These are phyloP conservation scores for Oryctes rhinoceros DNA, from an alignment of 1,140 invertebrate species.

Conservation along the genomic window DNA sequence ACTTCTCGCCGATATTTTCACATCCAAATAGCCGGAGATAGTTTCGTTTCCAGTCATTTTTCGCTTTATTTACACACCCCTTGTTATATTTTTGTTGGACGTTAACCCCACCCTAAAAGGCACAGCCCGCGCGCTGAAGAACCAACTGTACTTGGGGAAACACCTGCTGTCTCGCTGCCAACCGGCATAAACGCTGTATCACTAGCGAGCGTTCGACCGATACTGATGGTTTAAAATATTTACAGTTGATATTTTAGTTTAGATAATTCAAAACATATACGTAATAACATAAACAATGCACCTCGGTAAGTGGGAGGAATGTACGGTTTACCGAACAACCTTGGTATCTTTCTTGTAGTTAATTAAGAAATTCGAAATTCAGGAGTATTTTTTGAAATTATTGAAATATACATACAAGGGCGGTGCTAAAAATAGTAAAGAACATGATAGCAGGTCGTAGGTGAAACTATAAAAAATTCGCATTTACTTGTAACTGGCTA, in stretches of 20 bases:
- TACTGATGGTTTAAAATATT: constrained; percentile 13
- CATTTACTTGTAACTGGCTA: too few species aligned
- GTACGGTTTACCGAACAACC: neutral
- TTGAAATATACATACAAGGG: too few species aligned
- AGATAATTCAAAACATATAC: neutral
- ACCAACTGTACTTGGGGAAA: constrained; percentile 30
- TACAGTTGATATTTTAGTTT: neutral
- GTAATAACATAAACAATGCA: neutral
- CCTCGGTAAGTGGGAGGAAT: neutral
- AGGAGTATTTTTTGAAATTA: too few species aligned
- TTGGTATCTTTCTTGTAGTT: neutral
- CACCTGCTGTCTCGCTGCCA: constrained; percentile 38
- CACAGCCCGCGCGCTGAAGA: constrained; percentile 38
- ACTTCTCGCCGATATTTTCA: constrained; percentile 57
- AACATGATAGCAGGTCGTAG: too few species aligned
- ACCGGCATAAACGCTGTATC: neutral
- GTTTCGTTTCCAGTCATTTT: constrained; percentile 50
- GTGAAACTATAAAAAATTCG: too few species aligned
- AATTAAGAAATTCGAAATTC: neutral
- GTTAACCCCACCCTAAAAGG: constrained; percentile 40
- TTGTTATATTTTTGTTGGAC: constrained; percentile 30
- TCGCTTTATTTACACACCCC: constrained; percentile 21
- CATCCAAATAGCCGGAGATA: constrained; percentile 56
- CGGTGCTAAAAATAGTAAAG: too few species aligned
- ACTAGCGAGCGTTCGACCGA: neutral